Base-by-base conservation (phyloP, 2,113 vertebrate genomes). In the Dissostichus mawsoni region DNA sequence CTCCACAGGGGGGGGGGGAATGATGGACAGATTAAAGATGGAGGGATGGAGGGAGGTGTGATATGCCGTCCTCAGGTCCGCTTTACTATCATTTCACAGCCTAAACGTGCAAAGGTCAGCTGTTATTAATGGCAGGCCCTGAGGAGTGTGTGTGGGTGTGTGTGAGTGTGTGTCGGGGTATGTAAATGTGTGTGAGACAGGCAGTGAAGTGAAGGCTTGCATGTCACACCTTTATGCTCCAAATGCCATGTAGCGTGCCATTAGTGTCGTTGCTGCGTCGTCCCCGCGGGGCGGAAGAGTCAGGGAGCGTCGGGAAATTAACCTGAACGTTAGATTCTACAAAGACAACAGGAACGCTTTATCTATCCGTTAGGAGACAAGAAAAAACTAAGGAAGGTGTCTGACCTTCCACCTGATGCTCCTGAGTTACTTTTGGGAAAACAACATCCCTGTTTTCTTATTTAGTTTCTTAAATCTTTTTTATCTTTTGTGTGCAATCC, bases 151-250 rank as follows among this genome's bases (percentile, higher is more conserved):
- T 23, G n/a, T 14, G 72, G 41, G 50, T 57, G 44, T 50, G 66
- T 74, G 64, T 20, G n/a, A 17, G 72, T 52, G 51, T 57, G 44
- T 50, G 67, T 74, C 68, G 45, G 72, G 67, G 74, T 89, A 77
- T 90, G 90, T 72, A 80, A 78, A 82, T 91, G 81, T 73, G 56
- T 65, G 84, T 66, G 80, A 82, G 82, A 63, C 75, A 78, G 79
- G 0, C 12, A 67, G 84, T 81, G 90, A 29, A 29, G 25, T 86
- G 86, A 87, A 89, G 78, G 76, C 81, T 88, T 69, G 88, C 89
- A 89, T 93, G 90, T 91, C 88, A 91, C 92, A 93, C 92, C 89
- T 93, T 92, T 91, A 86, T 92, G 92, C 92, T 93, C 90, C 83
- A 93, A 93, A 93, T 92, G 90, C 82, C 92, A 91, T 8, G 79